Conservation (phyloP, 2,888 invertebrate species). For the Eustalomyia histrio region DNA sequence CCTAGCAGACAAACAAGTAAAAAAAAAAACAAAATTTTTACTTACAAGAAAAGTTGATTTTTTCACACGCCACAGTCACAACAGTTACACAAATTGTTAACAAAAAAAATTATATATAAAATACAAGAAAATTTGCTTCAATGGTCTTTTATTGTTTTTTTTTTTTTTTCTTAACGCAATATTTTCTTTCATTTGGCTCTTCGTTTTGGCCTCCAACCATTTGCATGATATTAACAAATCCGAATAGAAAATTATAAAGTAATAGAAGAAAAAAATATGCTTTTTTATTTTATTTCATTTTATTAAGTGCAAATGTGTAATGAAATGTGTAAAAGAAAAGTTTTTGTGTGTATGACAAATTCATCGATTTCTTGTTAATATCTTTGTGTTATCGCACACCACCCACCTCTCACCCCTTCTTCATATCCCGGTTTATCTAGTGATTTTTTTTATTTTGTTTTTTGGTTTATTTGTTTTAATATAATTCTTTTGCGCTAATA, state of each 20-base stretch:
- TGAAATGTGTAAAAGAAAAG: constrained; percentile 14
- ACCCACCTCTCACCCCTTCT: neutral
- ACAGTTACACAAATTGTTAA: constrained; percentile 8
- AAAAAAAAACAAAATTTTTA: neutral
- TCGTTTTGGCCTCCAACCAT: constrained; percentile 4
- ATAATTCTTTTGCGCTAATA: constrained; percentile 1
- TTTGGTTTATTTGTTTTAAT: no score
- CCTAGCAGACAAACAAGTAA: neutral
- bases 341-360: constrained; percentile 18
- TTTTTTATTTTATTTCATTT: constrained; percentile 3
- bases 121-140: constrained; percentile 41
- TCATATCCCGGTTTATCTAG: neutral
- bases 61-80: constrained; percentile 47
- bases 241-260: constrained; percentile 25
- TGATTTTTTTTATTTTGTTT: neutral
- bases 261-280: constrained; percentile 21
- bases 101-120: no score
- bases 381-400: neutral
- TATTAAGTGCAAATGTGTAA: constrained; percentile 41
- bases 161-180: constrained; percentile 26
- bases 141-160: constrained; percentile 12
- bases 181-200: neutral
- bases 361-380: constrained; percentile 52
- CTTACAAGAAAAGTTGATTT: constrained; percentile 4
- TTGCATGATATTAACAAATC: constrained; percentile 41